Percentiles rank a stretch among this genome's conserved stretches.
These are phyloP conservation scores for Heliconius nattereri DNA, from an alignment of 1,140 invertebrate genomes.

Conservation along the genomic window DNA sequence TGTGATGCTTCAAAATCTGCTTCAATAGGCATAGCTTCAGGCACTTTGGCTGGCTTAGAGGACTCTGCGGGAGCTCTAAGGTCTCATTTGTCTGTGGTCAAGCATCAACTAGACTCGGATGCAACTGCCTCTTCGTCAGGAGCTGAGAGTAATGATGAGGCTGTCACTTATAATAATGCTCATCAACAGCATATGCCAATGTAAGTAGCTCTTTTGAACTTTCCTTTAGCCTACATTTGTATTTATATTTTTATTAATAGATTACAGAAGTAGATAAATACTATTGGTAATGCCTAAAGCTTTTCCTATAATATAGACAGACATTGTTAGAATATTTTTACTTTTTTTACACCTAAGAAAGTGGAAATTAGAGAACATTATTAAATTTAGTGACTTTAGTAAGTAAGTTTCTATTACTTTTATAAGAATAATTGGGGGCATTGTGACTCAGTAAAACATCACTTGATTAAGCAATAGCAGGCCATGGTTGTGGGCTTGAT, in stretches of 20 bases:
- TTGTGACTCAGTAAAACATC: no score
- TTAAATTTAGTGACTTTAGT: no score
- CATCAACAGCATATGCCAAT: slow-evolving; percentile 88
- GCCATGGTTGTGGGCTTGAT: no score
- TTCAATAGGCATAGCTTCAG: slow-evolving; percentile 68
- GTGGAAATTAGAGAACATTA: no score
- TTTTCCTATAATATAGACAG: no score
- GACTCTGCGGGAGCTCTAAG: slow-evolving; percentile 86
- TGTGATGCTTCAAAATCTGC: slow-evolving; percentile 69
- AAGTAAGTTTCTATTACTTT: no score
- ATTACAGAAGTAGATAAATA: neutral
- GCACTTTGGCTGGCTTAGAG: slow-evolving; percentile 82
- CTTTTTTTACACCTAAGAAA: no score
- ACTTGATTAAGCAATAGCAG: no score
- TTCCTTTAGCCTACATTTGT: neutral
- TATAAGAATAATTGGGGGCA: no score
- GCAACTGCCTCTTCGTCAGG: slow-evolving; percentile 96
- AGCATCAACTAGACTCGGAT: slow-evolving; percentile 92
- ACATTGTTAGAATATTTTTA: no score
- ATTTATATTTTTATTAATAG: neutral
- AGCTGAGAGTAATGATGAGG: slow-evolving; percentile 96
- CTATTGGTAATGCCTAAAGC: no score
- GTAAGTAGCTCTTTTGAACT: slow-evolving; percentile 82
- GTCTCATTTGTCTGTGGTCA: slow-evolving; percentile 86
- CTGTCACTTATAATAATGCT: slow-evolving; percentile 88